These are phyloP conservation scores for Didymodactylos carnosus DNA, from an alignment of 2,888 invertebrate species.

Conservation along the genomic window DNA sequence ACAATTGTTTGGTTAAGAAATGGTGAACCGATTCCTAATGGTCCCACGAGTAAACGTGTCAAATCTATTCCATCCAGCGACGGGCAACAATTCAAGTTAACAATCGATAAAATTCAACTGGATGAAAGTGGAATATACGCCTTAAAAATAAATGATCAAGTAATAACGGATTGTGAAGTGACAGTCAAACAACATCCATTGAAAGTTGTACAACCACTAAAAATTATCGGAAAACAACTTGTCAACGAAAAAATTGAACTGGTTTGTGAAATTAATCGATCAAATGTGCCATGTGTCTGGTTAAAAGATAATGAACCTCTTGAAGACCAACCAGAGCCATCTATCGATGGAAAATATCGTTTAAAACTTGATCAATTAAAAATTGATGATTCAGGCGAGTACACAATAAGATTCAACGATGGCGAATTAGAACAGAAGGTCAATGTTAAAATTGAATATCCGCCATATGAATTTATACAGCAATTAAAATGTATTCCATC, in stretches of 20 bases:
- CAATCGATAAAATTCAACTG: neutral
- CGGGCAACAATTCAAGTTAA: neutral
- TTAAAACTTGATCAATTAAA: neutral
- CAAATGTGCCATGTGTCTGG: neutral
- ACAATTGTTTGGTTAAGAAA: neutral
- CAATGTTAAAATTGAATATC: neutral
- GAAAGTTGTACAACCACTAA: neutral
- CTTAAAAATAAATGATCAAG: neutral
- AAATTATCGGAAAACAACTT: neutral
- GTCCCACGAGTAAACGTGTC: neutral
- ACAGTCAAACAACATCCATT: neutral
- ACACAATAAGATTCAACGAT: neutral
- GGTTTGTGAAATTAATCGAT: neutral
- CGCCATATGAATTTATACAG: neutral
- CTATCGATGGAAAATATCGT: neutral
- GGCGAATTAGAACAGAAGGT: neutral
- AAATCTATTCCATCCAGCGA: neutral
- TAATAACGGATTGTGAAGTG: neutral
- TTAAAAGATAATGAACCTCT: neutral
- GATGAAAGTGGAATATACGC: neutral
- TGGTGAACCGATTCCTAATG: neutral
- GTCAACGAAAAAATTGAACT: neutral
- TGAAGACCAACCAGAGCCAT: neutral
- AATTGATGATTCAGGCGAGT: neutral
- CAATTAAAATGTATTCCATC: neutral